Evolutionary conservation across 2,888 invertebrate species (phyloP).

Genomic region (Gastracanthus pulcherrimus): DNA sequence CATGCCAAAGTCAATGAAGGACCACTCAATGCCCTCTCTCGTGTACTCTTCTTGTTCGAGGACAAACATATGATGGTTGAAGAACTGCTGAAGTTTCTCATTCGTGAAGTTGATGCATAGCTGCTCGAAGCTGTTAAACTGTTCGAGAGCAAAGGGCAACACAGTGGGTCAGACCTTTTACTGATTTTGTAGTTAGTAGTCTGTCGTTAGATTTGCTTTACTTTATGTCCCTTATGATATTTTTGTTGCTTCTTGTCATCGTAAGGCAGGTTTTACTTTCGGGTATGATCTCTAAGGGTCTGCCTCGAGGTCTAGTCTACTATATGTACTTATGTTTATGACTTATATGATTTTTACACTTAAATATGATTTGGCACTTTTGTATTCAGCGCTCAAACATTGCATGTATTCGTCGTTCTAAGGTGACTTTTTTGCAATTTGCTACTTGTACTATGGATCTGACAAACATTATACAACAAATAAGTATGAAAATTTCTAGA

Average conservation of each 20-base stretch:
- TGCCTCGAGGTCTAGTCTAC: constrained; percentile 49
- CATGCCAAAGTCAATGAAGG: constrained; percentile 98
- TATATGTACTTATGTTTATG: neutral
- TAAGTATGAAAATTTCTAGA: constrained; percentile 27
- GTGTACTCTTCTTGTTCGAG: constrained; percentile 98
- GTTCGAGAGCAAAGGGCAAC: constrained; percentile 69
- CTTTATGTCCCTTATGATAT: neutral
- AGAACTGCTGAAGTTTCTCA: constrained; percentile 98
- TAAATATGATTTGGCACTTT: neutral
- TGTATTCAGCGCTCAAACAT: constrained; percentile 19
- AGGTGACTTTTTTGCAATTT: constrained; percentile 4
- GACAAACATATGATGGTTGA: constrained; percentile 99
- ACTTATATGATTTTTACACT: constrained; percentile 18
- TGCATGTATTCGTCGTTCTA: constrained; percentile 36
- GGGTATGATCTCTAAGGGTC: constrained; percentile 57
- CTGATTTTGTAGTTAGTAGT: constrained; percentile 62
- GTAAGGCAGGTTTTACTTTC: neutral
- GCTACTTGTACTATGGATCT: neutral
- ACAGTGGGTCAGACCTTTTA: constrained; percentile 63
- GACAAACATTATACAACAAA: neutral
- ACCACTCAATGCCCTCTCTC: constrained; percentile 96
- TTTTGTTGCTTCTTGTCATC: constrained; percentile 12
- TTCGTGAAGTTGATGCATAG: constrained; percentile 99
- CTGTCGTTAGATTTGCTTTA: constrained; percentile 48
- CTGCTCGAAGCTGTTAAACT: constrained; percentile 98